Percentiles rank a stretch among this genome's conserved stretches.
phyloP scores from a whole-genome alignment of 1,140 invertebrate genomes.

The Drosophila prosaltans region DNA sequence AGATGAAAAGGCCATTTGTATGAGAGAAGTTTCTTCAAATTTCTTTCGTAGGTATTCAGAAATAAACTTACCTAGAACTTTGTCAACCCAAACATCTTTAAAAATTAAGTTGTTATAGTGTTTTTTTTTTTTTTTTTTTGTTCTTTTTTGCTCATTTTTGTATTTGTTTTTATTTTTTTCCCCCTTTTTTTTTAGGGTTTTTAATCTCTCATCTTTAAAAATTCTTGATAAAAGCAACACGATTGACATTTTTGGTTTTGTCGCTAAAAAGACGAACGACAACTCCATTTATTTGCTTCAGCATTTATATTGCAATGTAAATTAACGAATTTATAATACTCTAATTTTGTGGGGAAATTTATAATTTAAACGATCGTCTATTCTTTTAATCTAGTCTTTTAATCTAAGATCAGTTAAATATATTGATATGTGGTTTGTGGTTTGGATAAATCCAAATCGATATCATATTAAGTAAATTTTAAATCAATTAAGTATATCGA shows the following conservation, averaged over 20 bases:
- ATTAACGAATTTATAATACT: background rate
- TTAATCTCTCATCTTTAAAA: conserved; percentile 8
- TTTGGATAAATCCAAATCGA: no score
- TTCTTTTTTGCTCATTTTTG: background rate
- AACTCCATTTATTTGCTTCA: conserved; percentile 6
- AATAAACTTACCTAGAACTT: background rate
- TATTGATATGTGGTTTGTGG: no score
- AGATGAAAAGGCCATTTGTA: conserved; percentile 43
- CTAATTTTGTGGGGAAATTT: background rate
- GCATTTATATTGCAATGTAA: background rate
- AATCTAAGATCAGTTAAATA: no score
- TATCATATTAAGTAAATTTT: no score
- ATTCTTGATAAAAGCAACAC: conserved; percentile 36
- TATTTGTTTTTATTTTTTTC: background rate
- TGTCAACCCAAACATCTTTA: background rate
- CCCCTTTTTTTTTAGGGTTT: background rate
- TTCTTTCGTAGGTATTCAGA: background rate
- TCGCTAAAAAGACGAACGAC: conserved; percentile 12
- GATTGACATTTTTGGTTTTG: conserved; percentile 12
- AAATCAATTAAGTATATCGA: no score
- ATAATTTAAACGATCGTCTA: no score
- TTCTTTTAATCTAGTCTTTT: no score
- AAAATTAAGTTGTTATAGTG: background rate
- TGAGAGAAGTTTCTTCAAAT: no score
- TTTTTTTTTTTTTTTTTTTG: background rate